phyloP scores from a whole-genome alignment of 2,888 invertebrate genomes.

The Lepeophtheirus nordmannii region DNA sequence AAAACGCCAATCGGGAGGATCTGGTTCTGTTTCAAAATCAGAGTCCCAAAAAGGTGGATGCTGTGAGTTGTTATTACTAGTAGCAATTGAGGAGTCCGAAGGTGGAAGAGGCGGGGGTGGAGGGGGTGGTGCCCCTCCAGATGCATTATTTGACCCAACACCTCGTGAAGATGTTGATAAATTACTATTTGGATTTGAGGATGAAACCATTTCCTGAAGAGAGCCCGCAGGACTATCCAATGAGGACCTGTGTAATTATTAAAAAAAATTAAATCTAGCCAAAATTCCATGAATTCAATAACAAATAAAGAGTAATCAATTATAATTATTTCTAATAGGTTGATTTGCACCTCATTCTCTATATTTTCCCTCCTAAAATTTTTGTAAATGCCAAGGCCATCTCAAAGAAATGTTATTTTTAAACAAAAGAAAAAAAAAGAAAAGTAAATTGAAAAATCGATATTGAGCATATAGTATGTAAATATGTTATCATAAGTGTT shows the following conservation, averaged over 20 bases:
- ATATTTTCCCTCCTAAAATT: too few relatives aligned
- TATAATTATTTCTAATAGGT: too few relatives aligned
- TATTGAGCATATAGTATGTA: too few relatives aligned
- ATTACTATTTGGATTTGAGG: slow-evolving; percentile 27
- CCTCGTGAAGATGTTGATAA: slow-evolving; percentile 28
- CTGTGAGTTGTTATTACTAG: too few relatives aligned
- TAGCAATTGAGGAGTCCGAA: background rate
- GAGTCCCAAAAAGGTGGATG: slow-evolving; percentile 33
- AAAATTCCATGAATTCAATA: too few relatives aligned
- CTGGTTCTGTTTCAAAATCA: slow-evolving; percentile 49
- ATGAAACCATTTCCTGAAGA: slow-evolving; percentile 46
- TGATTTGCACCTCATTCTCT: too few relatives aligned
- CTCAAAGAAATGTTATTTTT: too few relatives aligned
- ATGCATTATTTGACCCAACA: slow-evolving; percentile 28
- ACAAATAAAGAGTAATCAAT: too few relatives aligned
- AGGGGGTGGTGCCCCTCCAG: background rate
- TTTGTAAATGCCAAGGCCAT: too few relatives aligned
- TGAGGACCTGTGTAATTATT: slow-evolving; percentile 8
- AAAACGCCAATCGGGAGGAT: slow-evolving; percentile 62
- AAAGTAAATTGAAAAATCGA: too few relatives aligned
- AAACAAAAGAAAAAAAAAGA: too few relatives aligned
- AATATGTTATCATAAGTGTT: too few relatives aligned
- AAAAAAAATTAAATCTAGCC: background rate
- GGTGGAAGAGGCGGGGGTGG: background rate
- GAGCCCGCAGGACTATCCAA: slow-evolving; percentile 59